Evolutionary conservation across 1,140 invertebrate species (phyloP).

Genomic region (Polyergus mexicanus): DNA sequence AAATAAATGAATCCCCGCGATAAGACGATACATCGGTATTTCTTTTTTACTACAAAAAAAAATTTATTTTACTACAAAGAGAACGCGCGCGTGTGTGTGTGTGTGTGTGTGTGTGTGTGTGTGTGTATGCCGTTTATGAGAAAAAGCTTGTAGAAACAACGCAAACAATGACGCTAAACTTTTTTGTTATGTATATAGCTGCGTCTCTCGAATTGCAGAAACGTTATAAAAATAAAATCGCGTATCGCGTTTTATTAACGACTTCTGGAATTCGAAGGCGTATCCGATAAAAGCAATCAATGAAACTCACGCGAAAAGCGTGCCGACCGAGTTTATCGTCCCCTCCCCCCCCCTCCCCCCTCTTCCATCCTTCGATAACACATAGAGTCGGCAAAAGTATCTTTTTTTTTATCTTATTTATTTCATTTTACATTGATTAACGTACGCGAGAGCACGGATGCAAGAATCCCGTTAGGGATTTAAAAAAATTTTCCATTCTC

Average conservation of each 20-base stretch:
- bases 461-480: conserved; percentile 26
- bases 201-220: conserved; percentile 27
- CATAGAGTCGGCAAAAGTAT: not conserved
- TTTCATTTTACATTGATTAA: conserved; percentile 61
- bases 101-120: no score
- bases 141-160: conserved; percentile 10
- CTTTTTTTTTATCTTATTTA: conserved; percentile 48
- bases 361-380: not conserved
- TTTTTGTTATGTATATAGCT: conserved; percentile 1
- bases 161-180: not conserved
- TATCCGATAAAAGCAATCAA: conserved; percentile 45
- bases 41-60: not conserved
- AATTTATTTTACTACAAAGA: no score
- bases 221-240: conserved; percentile 54
- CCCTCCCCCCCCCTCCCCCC: not conserved
- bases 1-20: not conserved
- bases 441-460: conserved; percentile 13
- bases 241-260: conserved; percentile 53
- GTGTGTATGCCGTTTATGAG: no score
- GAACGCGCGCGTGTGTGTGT: no score
- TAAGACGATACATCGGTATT: not conserved
- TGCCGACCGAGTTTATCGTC: conserved; percentile 42
- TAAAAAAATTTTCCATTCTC: conserved; percentile 39
- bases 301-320: conserved; percentile 43
- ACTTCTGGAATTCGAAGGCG: conserved; percentile 43